Percentiles rank a stretch among this genome's conserved stretches.
phyloP scores from a whole-genome alignment of 2,113 vertebrate species.

The Taxidea taxus region DNA sequence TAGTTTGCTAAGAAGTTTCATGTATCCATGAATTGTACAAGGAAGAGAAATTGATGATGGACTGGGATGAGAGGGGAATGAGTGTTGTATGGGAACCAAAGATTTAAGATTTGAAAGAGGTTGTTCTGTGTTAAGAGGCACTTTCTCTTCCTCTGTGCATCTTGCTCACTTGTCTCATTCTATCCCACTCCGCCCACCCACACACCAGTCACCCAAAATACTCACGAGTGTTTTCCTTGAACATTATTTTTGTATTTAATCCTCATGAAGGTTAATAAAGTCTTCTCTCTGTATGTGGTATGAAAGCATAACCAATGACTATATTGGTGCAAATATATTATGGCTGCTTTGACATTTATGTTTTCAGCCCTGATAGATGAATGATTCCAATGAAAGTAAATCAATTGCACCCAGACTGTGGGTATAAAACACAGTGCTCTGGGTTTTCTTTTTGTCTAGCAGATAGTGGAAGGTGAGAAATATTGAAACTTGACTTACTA shows the following conservation, averaged over 20 bases:
- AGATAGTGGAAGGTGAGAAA: constrained; percentile 63
- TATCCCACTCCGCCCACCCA: background rate
- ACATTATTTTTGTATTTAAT: constrained; percentile 66
- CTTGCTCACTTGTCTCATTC: background rate
- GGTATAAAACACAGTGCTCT: constrained; percentile 60
- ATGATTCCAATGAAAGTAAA: constrained; percentile 81
- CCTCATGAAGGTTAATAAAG: constrained; percentile 75
- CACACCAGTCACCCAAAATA: background rate
- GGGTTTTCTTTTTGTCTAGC: constrained; percentile 64
- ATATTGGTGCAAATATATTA: constrained; percentile 80
- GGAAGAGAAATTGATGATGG: constrained; percentile 14
- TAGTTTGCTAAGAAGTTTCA: constrained; percentile 23
- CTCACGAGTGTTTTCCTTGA: constrained; percentile 41
- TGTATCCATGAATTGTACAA: background rate
- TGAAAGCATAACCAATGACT: constrained; percentile 77
- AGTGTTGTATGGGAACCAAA: background rate
- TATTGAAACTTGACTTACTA: constrained; percentile 70
- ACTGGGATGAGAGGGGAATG: background rate
- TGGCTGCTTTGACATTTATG: constrained; percentile 82
- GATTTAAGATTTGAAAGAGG: background rate
- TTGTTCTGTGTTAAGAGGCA: background rate
- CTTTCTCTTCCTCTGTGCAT: background rate
- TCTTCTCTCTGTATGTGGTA: constrained; percentile 50
- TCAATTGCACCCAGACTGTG: constrained; percentile 73
- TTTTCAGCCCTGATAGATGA: constrained; percentile 81